Evolutionary conservation across 2,113 vertebrate genomes (phyloP).

Genomic region (Seriola dumerili): DNA sequence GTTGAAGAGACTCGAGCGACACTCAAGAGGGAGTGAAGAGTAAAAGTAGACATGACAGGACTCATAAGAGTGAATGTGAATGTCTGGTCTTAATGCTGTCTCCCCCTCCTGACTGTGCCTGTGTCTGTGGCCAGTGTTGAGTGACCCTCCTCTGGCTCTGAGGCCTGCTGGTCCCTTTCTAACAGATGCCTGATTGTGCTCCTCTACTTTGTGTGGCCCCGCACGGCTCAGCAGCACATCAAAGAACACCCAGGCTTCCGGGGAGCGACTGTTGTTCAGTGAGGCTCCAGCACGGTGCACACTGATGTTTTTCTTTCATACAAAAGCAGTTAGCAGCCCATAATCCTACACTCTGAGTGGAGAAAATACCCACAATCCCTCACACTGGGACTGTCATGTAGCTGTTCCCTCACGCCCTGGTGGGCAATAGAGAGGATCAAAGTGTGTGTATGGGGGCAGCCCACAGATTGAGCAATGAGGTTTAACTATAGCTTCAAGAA

Average conservation of each 20-base stretch:
- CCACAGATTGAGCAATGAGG: constrained; percentile 79
- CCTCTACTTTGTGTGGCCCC: constrained; percentile 82
- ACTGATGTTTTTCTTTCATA: constrained; percentile 65
- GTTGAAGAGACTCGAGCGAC: constrained; percentile 12
- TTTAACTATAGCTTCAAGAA: constrained; percentile 84
- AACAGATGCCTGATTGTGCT: constrained; percentile 88
- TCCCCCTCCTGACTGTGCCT: constrained; percentile 46
- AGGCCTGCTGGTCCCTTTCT: constrained; percentile 80
- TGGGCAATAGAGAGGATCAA: constrained; percentile 77
- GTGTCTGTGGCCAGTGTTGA: constrained; percentile 55
- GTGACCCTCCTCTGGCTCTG: constrained; percentile 57
- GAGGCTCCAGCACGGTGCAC: constrained; percentile 53
- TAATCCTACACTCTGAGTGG: constrained; percentile 65
- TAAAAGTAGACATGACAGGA: constrained; percentile 16
- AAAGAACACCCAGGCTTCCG: constrained; percentile 82
- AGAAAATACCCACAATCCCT: constrained; percentile 61
- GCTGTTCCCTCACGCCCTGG: constrained; percentile 75
- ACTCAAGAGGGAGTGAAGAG: constrained; percentile 44
- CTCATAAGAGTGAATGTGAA: constrained; percentile 5
- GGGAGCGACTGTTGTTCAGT: constrained; percentile 70
- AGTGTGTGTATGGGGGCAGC: constrained; percentile 46
- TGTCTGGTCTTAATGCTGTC: constrained; percentile 26
- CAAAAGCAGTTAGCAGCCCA: constrained; percentile 63
- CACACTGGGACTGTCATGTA: constrained; percentile 39
- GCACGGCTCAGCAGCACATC: constrained; percentile 82